phyloP scores from a whole-genome alignment of 2,797 vertebrate genomes.

The Gobionotothen gibberifrons region DNA sequence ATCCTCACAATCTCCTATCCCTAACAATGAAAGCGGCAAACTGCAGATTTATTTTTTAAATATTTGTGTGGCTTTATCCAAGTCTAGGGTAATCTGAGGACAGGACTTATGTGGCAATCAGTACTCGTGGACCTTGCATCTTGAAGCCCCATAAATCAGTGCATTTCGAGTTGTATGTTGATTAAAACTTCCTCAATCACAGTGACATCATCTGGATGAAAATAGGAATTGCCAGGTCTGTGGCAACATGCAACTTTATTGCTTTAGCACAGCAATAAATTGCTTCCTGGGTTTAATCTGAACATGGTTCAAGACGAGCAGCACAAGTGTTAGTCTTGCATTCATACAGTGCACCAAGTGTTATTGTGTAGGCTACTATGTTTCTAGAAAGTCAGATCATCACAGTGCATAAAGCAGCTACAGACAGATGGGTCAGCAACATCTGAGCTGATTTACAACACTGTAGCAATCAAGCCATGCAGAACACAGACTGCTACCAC shows the following conservation, averaged over 20 bases:
- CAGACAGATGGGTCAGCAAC: not conserved
- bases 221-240: not conserved
- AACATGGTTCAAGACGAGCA: not conserved
- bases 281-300: not conserved
- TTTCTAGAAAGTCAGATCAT: slow-evolving; percentile 1
- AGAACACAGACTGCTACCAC: not conserved
- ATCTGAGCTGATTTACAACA: slow-evolving; percentile 10
- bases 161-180: not conserved
- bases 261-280: not conserved
- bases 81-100: not conserved
- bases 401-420: not conserved
- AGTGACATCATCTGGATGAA: slow-evolving; percentile 35
- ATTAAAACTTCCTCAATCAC: not conserved
- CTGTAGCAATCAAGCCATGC: not conserved
- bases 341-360: not conserved
- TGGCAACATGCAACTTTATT: not conserved
- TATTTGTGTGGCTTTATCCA: slow-evolving; percentile 23
- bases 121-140: too few species aligned
- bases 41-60: slow-evolving; percentile 21
- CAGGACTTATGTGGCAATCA: too few species aligned
- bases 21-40: slow-evolving; percentile 36
- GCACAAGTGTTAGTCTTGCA: not conserved
- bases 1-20: slow-evolving; percentile 38
- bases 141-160: not conserved
- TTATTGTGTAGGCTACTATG: not conserved